Conservation (phyloP, 2,113 vertebrate species). For the Lynx canadensis region DNA sequence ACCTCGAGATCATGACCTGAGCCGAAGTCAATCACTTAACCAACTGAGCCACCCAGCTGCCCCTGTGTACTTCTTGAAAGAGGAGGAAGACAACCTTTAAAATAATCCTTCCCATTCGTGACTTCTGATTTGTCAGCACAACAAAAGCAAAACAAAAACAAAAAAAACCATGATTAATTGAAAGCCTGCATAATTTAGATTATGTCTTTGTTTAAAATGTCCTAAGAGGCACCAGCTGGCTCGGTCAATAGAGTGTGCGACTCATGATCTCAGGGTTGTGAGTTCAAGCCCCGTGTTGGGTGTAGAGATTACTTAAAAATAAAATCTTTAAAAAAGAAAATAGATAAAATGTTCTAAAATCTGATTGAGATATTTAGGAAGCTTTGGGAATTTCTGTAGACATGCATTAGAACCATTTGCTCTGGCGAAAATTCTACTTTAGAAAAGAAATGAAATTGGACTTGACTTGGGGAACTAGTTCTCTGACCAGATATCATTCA, state of each 20-base stretch:
- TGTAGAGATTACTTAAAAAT: neutral
- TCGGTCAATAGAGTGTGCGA: neutral
- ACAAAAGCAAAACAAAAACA: constrained; percentile 5
- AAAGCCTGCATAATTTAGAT: constrained; percentile 21
- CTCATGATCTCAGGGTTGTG: neutral
- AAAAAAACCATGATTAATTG: neutral
- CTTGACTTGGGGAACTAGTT: neutral
- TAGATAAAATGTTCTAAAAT: neutral
- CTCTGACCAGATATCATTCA: neutral
- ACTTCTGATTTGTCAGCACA: neutral
- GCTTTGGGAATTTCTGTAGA: constrained; percentile 45
- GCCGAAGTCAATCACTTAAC: no score
- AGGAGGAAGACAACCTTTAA: neutral
- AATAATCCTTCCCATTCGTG: neutral
- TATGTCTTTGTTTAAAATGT: constrained; percentile 5
- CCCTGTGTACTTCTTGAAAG: neutral
- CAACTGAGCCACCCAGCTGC: no score
- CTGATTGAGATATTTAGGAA: neutral
- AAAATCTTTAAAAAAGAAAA: neutral
- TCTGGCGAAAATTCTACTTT: constrained; percentile 15
- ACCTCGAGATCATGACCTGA: no score
- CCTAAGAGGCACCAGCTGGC: neutral
- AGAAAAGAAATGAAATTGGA: constrained; percentile 20
- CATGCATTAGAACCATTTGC: constrained; percentile 17
- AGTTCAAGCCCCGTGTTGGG: neutral